phyloP scores from a whole-genome alignment of 2,888 invertebrate species.

The Lepidocyrtinus sp. region DNA sequence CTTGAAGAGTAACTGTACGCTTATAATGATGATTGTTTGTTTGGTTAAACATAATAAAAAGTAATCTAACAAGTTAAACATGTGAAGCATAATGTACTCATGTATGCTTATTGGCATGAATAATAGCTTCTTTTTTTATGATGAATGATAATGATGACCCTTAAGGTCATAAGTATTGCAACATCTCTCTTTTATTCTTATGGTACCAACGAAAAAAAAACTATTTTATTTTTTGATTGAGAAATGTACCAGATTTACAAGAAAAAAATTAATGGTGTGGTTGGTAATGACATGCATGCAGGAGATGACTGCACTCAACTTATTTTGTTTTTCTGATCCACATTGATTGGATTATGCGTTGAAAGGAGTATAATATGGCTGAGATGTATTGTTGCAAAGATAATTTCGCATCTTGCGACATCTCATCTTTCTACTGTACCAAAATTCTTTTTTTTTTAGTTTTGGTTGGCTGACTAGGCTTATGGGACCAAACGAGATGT shows the following conservation, averaged over 20 bases:
- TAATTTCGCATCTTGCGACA: conserved; percentile 34
- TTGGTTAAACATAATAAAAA: conserved; percentile 40
- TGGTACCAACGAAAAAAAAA: conserved; percentile 23
- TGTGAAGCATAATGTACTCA: background rate
- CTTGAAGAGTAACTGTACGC: conserved; percentile 44
- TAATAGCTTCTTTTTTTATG: conserved; percentile 34
- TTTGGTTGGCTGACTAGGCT: conserved; percentile 45
- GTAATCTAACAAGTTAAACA: conserved; percentile 13
- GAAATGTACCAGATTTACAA: conserved; percentile 48
- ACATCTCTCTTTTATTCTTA: conserved; percentile 28
- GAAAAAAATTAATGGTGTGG: conserved; percentile 48
- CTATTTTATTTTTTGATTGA: conserved; percentile 32
- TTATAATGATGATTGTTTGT: conserved; percentile 33
- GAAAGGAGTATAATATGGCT: conserved; percentile 7
- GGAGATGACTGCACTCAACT: background rate
- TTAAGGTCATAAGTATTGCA: conserved; percentile 54
- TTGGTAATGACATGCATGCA: conserved; percentile 45
- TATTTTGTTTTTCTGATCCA: background rate
- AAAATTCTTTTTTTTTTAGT: no score
- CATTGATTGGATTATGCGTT: conserved; percentile 9
- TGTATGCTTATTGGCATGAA: conserved; percentile 34
- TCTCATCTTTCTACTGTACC: no score
- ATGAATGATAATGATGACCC: conserved; percentile 51
- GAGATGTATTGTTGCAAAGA: conserved; percentile 10
- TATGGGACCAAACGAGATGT: background rate